Percentiles rank a stretch among this genome's conserved stretches.
These are phyloP conservation scores for Conus canariensis DNA, from an alignment of 2,888 invertebrate genomes.

Conservation along the genomic window DNA sequence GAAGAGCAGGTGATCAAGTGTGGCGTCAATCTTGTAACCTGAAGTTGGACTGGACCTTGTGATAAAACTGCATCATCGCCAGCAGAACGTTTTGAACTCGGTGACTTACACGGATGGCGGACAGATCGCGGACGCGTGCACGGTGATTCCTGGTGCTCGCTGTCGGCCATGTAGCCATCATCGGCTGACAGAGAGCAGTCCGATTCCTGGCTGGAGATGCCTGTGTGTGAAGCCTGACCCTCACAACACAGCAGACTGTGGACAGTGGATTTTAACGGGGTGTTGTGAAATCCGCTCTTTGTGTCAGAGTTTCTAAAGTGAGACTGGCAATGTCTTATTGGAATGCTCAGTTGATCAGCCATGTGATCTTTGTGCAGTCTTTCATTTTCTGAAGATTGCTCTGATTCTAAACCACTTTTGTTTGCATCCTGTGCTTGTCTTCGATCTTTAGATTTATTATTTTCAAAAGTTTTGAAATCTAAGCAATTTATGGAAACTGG, in stretches of 20 bases:
- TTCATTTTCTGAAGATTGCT: not conserved
- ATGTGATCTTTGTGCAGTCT: not conserved
- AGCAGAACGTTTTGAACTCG: not conserved
- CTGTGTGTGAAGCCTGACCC: not conserved
- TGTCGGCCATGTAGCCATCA: slow-evolving; percentile 37
- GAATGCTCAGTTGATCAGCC: not conserved
- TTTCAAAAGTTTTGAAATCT: not conserved
- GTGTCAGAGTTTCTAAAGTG: not conserved
- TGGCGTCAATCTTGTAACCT: not conserved
- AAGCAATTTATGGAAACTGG: not conserved
- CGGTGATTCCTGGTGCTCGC: slow-evolving; percentile 18
- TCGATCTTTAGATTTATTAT: not conserved
- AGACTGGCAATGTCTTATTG: not conserved
- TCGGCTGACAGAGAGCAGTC: slow-evolving; percentile 10
- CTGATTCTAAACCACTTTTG: not conserved
- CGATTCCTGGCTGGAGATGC: not conserved
- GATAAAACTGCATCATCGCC: no score
- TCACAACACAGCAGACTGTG: not conserved
- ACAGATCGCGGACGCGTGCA: no score
- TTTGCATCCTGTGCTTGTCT: not conserved
- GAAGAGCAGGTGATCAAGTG: not conserved
- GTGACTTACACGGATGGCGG: not conserved
- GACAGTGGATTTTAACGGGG: not conserved
- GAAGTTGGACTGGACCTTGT: not conserved
- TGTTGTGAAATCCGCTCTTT: no score